phyloP scores from a whole-genome alignment of 2,888 invertebrate genomes.

The Calameuta pallipes region DNA sequence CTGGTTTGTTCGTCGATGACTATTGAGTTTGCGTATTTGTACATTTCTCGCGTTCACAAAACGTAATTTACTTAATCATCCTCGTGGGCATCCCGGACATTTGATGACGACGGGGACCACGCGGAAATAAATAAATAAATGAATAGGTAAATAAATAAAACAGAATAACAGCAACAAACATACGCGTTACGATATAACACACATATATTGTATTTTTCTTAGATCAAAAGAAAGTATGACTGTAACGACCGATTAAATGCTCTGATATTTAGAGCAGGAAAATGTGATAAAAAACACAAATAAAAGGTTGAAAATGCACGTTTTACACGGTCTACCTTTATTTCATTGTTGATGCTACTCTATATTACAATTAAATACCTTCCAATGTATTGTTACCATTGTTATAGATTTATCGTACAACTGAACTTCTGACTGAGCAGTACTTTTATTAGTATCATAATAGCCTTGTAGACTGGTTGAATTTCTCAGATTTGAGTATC shows the following conservation, averaged over 20 bases:
- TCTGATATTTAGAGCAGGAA: slow-evolving; percentile 19
- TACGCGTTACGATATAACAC: slow-evolving; percentile 16
- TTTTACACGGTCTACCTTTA: background rate
- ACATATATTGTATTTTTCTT: slow-evolving; percentile 24
- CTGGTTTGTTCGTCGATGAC: background rate
- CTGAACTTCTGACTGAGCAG: background rate
- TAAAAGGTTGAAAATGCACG: slow-evolving; percentile 19
- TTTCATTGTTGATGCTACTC: background rate
- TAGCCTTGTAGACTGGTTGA: background rate
- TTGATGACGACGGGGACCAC: background rate
- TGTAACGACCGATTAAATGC: slow-evolving; percentile 19
- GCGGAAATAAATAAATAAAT: slow-evolving; percentile 2
- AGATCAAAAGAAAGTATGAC: slow-evolving; percentile 20
- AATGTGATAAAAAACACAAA: slow-evolving; percentile 24
- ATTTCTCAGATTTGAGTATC: background rate
- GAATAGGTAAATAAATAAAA: slow-evolving; percentile 4
- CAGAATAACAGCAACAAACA: slow-evolving; percentile 5
- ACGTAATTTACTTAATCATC: slow-evolving; percentile 16
- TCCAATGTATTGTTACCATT: background rate
- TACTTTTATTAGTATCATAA: background rate
- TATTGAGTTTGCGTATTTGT: slow-evolving; percentile 16
- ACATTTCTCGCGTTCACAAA: slow-evolving; percentile 17
- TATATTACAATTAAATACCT: background rate
- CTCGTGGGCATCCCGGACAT: slow-evolving; percentile 1
- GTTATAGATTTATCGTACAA: background rate